These are phyloP conservation scores for Smittia aterrima DNA, from an alignment of 2,888 invertebrate genomes.

Conservation along the genomic window DNA sequence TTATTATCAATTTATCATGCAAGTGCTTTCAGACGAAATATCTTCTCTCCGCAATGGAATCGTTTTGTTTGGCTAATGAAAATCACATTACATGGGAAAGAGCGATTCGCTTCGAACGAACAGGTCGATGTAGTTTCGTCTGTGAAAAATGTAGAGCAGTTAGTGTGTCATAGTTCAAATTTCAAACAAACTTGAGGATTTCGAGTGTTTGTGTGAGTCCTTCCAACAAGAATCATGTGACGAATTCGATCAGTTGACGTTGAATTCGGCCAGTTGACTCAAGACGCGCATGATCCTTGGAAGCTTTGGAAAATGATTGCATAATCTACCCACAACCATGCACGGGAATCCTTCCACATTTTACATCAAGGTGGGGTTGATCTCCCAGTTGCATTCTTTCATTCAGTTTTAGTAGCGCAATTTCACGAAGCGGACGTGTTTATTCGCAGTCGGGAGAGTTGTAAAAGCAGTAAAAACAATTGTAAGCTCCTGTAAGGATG, in stretches of 20 bases:
- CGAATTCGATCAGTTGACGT: not conserved
- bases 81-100: no score
- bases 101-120: no score
- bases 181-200: slow-evolving; percentile 5
- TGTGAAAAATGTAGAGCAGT: not conserved
- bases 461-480: slow-evolving; percentile 17
- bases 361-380: slow-evolving; percentile 39
- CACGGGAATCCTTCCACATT: slow-evolving; percentile 30
- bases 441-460: not conserved
- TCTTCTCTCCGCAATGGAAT: no score
- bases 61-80: no score
- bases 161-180: slow-evolving; percentile 33
- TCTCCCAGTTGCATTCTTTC: slow-evolving; percentile 35
- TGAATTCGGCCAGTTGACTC: not conserved
- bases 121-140: not conserved
- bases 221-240: not conserved
- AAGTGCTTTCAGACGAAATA: no score
- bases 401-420: slow-evolving; percentile 33
- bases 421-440: slow-evolving; percentile 33
- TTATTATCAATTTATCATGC: no score
- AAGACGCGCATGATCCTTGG: not conserved
- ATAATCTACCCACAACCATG: slow-evolving; percentile 36
- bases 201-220: not conserved
- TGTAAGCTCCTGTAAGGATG: not conserved
- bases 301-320: slow-evolving; percentile 25